Conservation (phyloP, 2,888 invertebrate genomes). For the Ornithoptera priamus region DNA sequence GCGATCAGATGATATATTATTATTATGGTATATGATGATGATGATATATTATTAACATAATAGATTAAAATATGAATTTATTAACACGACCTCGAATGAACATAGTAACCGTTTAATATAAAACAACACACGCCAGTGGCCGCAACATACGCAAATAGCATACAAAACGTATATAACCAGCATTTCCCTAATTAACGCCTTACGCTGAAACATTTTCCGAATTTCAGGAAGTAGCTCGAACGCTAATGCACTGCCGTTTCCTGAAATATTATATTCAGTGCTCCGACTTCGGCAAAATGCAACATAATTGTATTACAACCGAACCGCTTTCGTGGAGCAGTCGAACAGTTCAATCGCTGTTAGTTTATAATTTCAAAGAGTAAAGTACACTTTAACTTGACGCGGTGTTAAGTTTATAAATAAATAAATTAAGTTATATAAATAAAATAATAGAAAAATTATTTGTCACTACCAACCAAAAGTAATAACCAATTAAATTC, state of each 20-base stretch:
- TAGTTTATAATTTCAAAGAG: too few relatives aligned
- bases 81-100: neutral
- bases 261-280: constrained; percentile 23
- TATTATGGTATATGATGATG: too few relatives aligned
- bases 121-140: constrained; percentile 1
- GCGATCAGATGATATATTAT: too few relatives aligned
- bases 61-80: too few relatives aligned
- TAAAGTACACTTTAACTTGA: too few relatives aligned
- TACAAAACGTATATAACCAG: constrained; percentile 13
- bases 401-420: too few relatives aligned
- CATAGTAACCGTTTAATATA: constrained; percentile 10
- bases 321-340: neutral
- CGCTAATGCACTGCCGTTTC: constrained; percentile 26
- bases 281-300: constrained; percentile 6
- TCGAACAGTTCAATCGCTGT: neutral
- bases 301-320: constrained; percentile 17
- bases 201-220: constrained; percentile 18
- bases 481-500: too few relatives aligned
- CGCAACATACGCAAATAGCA: constrained; percentile 5
- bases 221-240: constrained; percentile 21
- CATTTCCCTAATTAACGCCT: constrained; percentile 28
- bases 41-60: too few relatives aligned
- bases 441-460: too few relatives aligned
- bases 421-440: too few relatives aligned
- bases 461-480: too few relatives aligned